Evolutionary conservation across 2,113 vertebrate species (phyloP).

Genomic region (Istiophorus platypterus): DNA sequence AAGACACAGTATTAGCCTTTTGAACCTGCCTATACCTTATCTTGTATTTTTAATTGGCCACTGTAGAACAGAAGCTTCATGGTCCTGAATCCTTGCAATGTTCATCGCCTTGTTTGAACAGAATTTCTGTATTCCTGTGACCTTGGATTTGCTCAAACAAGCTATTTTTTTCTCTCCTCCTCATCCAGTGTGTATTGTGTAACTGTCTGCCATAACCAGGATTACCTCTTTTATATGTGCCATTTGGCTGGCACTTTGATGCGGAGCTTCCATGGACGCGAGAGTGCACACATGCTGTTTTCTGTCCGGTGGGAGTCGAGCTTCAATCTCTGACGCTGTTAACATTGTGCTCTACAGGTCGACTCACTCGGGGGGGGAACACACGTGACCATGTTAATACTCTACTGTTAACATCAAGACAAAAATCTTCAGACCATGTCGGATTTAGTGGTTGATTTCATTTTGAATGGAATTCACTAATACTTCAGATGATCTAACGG

Average conservation of each 20-base stretch:
- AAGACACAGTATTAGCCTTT: slow-evolving; percentile 48
- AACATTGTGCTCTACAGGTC: slow-evolving; percentile 45
- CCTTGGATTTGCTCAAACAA: slow-evolving; percentile 53
- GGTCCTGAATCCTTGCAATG: slow-evolving; percentile 20
- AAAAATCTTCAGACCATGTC: slow-evolving; percentile 15
- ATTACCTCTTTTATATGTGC: slow-evolving; percentile 45
- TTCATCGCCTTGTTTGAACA: slow-evolving; percentile 32
- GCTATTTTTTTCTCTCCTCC: background rate
- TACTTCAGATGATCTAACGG: background rate
- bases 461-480: background rate
- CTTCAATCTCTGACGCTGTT: slow-evolving; percentile 56
- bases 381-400: slow-evolving; percentile 39
- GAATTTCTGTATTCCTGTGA: slow-evolving; percentile 11
- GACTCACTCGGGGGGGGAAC: slow-evolving; percentile 21
- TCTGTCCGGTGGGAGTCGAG: slow-evolving; percentile 53
- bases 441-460: background rate
- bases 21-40: slow-evolving; percentile 51
- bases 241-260: slow-evolving; percentile 60
- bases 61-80: slow-evolving; percentile 29
- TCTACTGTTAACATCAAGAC: background rate
- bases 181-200: slow-evolving; percentile 44
- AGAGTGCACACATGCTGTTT: slow-evolving; percentile 69
- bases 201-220: slow-evolving; percentile 32
- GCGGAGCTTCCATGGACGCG: slow-evolving; percentile 52
- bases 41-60: slow-evolving; percentile 53